Percentiles rank a stretch among this genome's conserved stretches.
Conservation (phyloP, 2,888 invertebrate genomes). For the Octodonta nipae region DNA sequence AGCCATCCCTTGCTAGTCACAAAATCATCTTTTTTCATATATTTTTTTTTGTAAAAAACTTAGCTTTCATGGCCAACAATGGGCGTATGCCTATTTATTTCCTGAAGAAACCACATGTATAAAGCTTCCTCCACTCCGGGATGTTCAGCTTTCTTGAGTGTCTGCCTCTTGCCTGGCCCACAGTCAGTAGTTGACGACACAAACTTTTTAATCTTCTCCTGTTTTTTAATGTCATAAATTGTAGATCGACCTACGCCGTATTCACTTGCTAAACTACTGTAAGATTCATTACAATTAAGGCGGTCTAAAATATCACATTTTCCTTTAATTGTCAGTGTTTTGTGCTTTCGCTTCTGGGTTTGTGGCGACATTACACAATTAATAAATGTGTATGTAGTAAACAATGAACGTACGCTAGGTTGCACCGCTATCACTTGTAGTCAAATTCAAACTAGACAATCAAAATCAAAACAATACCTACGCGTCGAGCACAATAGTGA, state of each 20-base stretch:
- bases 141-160: not conserved
- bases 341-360: no score
- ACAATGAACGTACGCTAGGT: conserved; percentile 3
- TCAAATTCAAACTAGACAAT: conserved; percentile 3
- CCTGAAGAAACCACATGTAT: conserved; percentile 16
- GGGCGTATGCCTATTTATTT: conserved; percentile 8
- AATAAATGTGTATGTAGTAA: conserved; percentile 1
- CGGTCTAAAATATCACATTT: no score
- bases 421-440: conserved; percentile 2
- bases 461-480: conserved; percentile 1
- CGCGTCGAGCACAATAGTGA: conserved; percentile 2
- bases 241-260: no score
- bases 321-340: no score
- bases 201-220: conserved; percentile 8
- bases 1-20: conserved; percentile 9
- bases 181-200: conserved; percentile 5
- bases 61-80: conserved; percentile 10
- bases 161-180: no score
- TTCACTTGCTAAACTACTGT: conserved; percentile 9
- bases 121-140: no score
- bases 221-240: conserved; percentile 9
- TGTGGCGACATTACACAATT: not conserved
- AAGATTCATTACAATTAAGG: no score
- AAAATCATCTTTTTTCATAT: no score
- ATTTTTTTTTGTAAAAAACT: conserved; percentile 10